Percentiles rank a stretch among this genome's conserved stretches.
These are phyloP conservation scores for Mormoops blainvillei DNA, from an alignment of 2,113 vertebrate genomes.

Conservation along the genomic window DNA sequence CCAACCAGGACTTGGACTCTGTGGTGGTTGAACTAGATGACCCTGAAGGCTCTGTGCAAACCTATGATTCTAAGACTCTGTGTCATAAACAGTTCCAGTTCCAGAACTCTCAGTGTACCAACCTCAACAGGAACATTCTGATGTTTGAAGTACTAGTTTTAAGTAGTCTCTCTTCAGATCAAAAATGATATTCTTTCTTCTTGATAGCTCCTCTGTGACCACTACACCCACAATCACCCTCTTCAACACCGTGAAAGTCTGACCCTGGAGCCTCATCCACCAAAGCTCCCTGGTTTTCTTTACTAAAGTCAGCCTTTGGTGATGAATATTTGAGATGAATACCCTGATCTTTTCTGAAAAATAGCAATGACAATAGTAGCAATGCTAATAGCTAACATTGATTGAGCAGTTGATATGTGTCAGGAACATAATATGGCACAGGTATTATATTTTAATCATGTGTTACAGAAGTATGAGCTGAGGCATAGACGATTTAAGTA, in stretches of 20 bases:
- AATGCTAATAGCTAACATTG: not conserved
- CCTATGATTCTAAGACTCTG: not conserved
- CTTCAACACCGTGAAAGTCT: not conserved
- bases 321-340: not conserved
- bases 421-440: not conserved
- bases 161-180: not conserved
- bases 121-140: not conserved
- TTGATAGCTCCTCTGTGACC: not conserved
- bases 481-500: not conserved
- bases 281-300: not conserved
- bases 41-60: not conserved
- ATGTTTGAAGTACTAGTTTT: not conserved
- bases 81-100: not conserved
- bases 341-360: not conserved
- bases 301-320: not conserved
- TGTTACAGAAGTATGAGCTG: not conserved
- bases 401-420: not conserved
- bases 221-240: not conserved
- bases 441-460: not conserved
- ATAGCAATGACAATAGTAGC: not conserved
- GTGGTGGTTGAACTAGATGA: not conserved
- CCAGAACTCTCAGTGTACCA: not conserved
- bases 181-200: not conserved
- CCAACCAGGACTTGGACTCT: not conserved
- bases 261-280: not conserved